phyloP scores from a whole-genome alignment of 1,140 invertebrate genomes.

The Geopemphigus sp. region DNA sequence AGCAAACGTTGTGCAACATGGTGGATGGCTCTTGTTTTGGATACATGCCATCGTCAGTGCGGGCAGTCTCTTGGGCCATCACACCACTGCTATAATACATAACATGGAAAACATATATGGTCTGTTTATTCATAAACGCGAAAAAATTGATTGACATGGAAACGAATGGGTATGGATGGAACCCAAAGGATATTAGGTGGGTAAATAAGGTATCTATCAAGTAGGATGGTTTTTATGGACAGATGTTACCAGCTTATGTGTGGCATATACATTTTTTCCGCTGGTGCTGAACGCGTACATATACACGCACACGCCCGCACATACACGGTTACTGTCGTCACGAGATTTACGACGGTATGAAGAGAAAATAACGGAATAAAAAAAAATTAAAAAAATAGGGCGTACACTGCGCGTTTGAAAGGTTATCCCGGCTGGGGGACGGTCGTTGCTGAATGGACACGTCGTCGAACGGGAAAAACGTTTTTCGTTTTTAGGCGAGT shows the following conservation, averaged over 20 bases:
- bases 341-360: background rate
- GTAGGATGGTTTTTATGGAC: background rate
- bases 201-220: no score
- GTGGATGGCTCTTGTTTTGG: constrained; percentile 4
- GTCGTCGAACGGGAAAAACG: background rate
- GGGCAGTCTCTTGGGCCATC: constrained; percentile 38
- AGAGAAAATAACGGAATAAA: no score
- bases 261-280: constrained; percentile 28
- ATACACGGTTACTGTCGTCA: constrained; percentile 6
- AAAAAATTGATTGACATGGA: background rate
- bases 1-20: constrained; percentile 63
- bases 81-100: constrained; percentile 1
- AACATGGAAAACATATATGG: background rate
- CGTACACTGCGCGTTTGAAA: background rate
- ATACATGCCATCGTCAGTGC: constrained; percentile 31
- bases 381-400: constrained; percentile 23
- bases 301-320: constrained; percentile 33
- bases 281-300: background rate
- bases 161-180: background rate
- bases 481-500: background rate
- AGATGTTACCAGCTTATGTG: constrained; percentile 47
- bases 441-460: background rate
- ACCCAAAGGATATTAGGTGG: background rate
- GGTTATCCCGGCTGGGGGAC: background rate
- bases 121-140: background rate